These are phyloP conservation scores for Drosophila buzzatii DNA, from an alignment of 2,888 invertebrate genomes.

Conservation along the genomic window DNA sequence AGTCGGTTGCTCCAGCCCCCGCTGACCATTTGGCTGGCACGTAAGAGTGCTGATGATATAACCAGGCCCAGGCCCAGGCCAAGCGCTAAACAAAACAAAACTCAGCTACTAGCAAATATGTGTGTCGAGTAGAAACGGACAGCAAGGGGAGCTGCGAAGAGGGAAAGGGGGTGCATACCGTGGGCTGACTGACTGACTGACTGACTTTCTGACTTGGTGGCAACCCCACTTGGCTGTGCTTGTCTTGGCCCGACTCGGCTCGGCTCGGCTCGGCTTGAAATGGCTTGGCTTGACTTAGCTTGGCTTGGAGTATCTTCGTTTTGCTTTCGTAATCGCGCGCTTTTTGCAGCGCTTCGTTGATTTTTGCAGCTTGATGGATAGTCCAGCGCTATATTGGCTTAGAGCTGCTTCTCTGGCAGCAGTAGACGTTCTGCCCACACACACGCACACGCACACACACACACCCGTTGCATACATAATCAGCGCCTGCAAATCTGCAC, in stretches of 20 bases:
- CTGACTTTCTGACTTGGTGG: slow-evolving; percentile 71
- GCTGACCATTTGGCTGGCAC: slow-evolving; percentile 79
- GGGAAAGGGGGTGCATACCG: slow-evolving; percentile 53
- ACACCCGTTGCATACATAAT: slow-evolving; percentile 46
- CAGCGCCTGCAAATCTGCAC: slow-evolving; percentile 64
- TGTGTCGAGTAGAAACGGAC: slow-evolving; percentile 44
- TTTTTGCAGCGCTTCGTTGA: slow-evolving; percentile 82
- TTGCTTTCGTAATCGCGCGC: slow-evolving; percentile 69
- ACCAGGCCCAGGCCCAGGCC: slow-evolving; percentile 69
- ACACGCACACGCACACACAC: slow-evolving; percentile 30
- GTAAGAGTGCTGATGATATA: slow-evolving; percentile 76
- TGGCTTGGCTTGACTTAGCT: slow-evolving; percentile 28
- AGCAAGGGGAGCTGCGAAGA: neutral
- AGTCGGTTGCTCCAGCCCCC: slow-evolving; percentile 74
- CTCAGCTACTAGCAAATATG: slow-evolving; percentile 76
- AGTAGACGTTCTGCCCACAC: slow-evolving; percentile 67
- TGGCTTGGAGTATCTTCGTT: slow-evolving; percentile 70
- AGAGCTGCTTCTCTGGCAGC: slow-evolving; percentile 64
- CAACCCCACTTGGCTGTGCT: slow-evolving; percentile 52
- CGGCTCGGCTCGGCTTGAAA: slow-evolving; percentile 20
- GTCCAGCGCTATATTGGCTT: slow-evolving; percentile 77
- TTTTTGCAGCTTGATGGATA: slow-evolving; percentile 64
- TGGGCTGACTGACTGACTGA: slow-evolving; percentile 57
- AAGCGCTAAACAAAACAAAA: slow-evolving; percentile 74
- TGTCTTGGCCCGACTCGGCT: slow-evolving; percentile 29